Conservation (phyloP, 2,888 invertebrate species). For the Anticlea derivata region DNA sequence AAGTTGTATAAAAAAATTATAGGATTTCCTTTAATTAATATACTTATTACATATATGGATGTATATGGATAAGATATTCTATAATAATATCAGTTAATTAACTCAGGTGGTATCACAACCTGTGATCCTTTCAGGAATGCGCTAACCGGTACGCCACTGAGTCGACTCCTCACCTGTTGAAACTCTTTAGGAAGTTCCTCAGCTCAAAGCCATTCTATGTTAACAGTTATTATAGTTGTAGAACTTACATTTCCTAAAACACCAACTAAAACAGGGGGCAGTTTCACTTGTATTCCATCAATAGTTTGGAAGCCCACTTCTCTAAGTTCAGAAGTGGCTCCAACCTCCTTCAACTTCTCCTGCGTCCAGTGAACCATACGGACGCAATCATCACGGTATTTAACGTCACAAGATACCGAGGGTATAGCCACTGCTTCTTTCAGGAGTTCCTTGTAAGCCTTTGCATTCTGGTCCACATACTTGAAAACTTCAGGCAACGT, state of each 20-base stretch:
- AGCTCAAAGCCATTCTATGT: too few relatives aligned
- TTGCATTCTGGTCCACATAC: constrained; percentile 90
- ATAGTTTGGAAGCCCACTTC: constrained; percentile 91
- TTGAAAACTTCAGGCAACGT: constrained; percentile 81
- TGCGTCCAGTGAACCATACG: constrained; percentile 94
- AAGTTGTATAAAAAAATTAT: too few relatives aligned
- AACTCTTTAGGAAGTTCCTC: too few relatives aligned
- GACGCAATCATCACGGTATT: constrained; percentile 90
- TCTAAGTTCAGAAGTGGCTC: constrained; percentile 87
- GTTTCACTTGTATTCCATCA: constrained; percentile 88
- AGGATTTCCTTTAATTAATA: too few relatives aligned
- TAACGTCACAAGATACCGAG: constrained; percentile 96
- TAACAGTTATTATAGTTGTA: not conserved
- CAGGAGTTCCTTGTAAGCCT: constrained; percentile 90
- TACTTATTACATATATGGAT: too few relatives aligned
- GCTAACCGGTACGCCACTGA: too few relatives aligned
- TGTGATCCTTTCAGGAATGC: too few relatives aligned
- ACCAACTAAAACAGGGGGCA: constrained; percentile 94
- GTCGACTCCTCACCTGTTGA: too few relatives aligned
- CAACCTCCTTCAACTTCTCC: constrained; percentile 86
- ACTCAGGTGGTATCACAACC: too few relatives aligned
- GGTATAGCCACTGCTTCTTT: constrained; percentile 95
- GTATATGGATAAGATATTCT: too few relatives aligned
- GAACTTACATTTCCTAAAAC: constrained; percentile 86
- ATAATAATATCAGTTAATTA: too few relatives aligned